Conservation (phyloP, 2,888 invertebrate species). For the Hirtodrosophila alboralis region DNA sequence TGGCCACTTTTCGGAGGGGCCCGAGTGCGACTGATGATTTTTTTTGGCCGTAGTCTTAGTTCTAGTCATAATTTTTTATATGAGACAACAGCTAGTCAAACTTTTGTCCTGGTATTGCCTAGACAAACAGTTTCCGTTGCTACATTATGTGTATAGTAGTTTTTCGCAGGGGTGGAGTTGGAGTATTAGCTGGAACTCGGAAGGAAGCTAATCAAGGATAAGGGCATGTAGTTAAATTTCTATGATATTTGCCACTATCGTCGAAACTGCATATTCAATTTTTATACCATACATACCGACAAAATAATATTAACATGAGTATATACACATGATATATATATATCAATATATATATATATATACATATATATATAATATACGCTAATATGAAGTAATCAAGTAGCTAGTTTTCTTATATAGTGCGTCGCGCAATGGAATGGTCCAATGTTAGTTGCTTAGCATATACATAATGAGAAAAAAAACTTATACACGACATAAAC, state of each 20-base stretch:
- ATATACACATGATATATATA: slow-evolving; percentile 38
- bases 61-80: slow-evolving; percentile 63
- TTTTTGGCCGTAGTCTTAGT: slow-evolving; percentile 66
- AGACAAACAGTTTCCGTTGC: slow-evolving; percentile 47
- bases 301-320: slow-evolving; percentile 35
- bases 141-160: slow-evolving; percentile 64
- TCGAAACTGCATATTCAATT: slow-evolving; percentile 45
- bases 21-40: slow-evolving; percentile 85
- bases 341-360: slow-evolving; percentile 41
- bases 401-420: slow-evolving; percentile 80
- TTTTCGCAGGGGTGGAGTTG: slow-evolving; percentile 44
- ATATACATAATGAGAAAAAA: slow-evolving; percentile 63
- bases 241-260: slow-evolving; percentile 26
- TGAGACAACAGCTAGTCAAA: slow-evolving; percentile 61
- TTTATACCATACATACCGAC: slow-evolving; percentile 44
- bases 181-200: slow-evolving; percentile 28
- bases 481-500: slow-evolving; percentile 36
- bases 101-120: slow-evolving; percentile 46
- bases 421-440: slow-evolving; percentile 80
- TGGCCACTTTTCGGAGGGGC: slow-evolving; percentile 84
- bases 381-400: slow-evolving; percentile 64
- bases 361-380: slow-evolving; percentile 38
- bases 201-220: slow-evolving; percentile 23
- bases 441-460: slow-evolving; percentile 80
- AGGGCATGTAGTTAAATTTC: slow-evolving; percentile 6